Base-by-base conservation (phyloP, 2,797 vertebrate genomes). In the Danio tinwini region DNA sequence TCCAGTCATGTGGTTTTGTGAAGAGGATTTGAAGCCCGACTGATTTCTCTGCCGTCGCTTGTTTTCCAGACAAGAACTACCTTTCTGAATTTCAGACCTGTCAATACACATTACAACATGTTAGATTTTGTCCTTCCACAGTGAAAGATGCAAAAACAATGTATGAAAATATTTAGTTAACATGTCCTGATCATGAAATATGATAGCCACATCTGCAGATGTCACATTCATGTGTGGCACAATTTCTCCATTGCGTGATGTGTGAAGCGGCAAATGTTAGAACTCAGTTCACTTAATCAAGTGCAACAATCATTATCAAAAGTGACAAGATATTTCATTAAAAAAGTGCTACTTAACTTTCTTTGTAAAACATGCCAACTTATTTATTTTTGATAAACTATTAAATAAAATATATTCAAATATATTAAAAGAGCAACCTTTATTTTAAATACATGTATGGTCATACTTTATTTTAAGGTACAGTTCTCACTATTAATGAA, bases 1-100 rank as follows among this genome's bases (percentile, higher is more conserved):
- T 80, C 69, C 19, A 56, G 69, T 19, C 69, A 19, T 55, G 58
- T 45, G 49, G 4, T 73, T 73, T 64, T 6, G 14, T 37, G 49
- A 72, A 59, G 50, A 73, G 39, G 58, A 80, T 73, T 73, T 73
- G 77, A 80, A 72, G 49, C 68, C 63, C 16, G 56, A 55, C 65
- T 47, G 17, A 70, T 72, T 14, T 72, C 56, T 72, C 37, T 19
- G 8, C 76, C 16, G 17, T 61, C 16, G 47, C 69, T 72, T 64
- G 59, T 73, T 73, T 73, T 80, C 49, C 19, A 16, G 14, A 72
- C 49, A 45, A 50, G 73, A 55, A 53, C 77, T 72, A 50, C 40
- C 11, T 19, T 16, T 56, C 69, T 64, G 5, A 64, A 80, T 19
- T 47, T 49, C 5, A 58, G 50, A 73, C 21, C 50, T 80, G 19